Conservation (phyloP, 2,113 vertebrate species). For the Nothocercus nigrocapillus region DNA sequence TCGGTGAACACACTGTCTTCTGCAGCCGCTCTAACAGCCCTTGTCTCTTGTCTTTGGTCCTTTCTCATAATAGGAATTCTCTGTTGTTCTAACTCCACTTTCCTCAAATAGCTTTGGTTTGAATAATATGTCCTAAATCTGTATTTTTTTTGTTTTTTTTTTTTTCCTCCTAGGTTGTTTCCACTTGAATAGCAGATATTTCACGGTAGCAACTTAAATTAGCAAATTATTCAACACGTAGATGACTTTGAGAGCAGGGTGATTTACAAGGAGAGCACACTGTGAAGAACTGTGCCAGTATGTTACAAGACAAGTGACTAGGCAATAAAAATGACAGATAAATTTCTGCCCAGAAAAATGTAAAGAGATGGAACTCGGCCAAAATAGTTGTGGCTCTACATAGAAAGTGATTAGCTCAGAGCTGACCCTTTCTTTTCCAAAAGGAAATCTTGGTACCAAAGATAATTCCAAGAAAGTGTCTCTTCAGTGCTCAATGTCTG, state of each 20-base stretch:
- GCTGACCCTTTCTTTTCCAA: background rate
- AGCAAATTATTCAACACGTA: background rate
- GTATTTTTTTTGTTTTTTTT: background rate
- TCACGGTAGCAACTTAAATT: background rate
- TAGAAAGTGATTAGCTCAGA: background rate
- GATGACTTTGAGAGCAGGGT: fast-evolving
- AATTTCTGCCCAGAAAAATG: background rate
- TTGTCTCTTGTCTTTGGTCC: background rate
- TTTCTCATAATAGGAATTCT: background rate
- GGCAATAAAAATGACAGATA: background rate
- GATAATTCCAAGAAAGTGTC: background rate
- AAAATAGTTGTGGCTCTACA: background rate
- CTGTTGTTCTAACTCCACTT: background rate
- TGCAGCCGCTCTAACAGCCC: background rate
- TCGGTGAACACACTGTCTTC: background rate
- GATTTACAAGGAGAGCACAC: background rate
- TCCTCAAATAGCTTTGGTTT: background rate
- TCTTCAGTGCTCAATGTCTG: background rate
- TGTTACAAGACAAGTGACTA: background rate
- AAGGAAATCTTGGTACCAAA: background rate
- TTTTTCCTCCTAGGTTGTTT: background rate
- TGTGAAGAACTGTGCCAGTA: background rate
- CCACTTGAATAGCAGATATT: background rate
- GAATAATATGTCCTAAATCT: background rate
- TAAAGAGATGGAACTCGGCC: background rate